Percentiles rank a stretch among this genome's conserved stretches.
Evolutionary conservation across 1,140 invertebrate genomes (phyloP).

Genomic region (Eulimnadia texana): DNA sequence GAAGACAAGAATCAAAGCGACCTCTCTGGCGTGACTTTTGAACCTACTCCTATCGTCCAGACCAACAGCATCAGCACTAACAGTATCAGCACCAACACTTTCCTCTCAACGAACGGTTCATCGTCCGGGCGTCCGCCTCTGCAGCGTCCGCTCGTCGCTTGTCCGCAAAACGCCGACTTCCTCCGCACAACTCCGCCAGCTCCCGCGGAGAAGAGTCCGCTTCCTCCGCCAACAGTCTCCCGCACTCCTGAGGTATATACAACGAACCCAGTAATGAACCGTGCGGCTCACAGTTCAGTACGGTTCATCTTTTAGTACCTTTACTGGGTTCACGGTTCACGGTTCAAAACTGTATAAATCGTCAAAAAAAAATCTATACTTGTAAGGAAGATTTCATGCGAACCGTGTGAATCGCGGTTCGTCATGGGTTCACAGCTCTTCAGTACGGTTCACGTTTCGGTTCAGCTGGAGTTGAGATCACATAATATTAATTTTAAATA

Average conservation of each 20-base stretch:
- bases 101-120: neutral
- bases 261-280: no score
- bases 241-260: neutral
- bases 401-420: no score
- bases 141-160: neutral
- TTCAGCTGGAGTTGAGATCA: no score
- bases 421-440: no score
- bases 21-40: conserved; percentile 8
- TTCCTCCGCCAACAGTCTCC: neutral
- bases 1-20: neutral
- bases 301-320: no score
- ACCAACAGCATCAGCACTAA: neutral
- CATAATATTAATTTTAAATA: no score
- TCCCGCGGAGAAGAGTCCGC: neutral
- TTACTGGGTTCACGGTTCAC: no score
- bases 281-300: no score
- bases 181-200: neutral
- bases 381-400: no score
- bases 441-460: no score
- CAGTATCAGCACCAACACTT: neutral
- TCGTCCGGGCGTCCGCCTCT: neutral
- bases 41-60: conserved; percentile 1
- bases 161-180: neutral
- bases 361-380: no score
- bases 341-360: no score